Conservation (phyloP, 1,140 invertebrate genomes). For the Condylostylus longicornis region DNA sequence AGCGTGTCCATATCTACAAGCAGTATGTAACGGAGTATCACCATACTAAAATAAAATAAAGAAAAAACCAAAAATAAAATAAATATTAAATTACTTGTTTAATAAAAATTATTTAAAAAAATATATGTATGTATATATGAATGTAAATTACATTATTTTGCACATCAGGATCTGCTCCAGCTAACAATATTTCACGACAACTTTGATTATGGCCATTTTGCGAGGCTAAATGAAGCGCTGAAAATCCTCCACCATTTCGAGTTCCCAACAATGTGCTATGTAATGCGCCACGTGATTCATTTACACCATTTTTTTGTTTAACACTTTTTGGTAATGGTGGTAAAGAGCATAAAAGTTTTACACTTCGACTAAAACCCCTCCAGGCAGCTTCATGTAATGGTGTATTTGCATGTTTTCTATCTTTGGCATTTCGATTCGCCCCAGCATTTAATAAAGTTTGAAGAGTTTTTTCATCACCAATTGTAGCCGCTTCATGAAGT, state of each 20-base stretch:
- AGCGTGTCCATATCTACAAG: constrained; percentile 86
- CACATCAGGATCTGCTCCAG: constrained; percentile 71
- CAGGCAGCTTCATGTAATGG: constrained; percentile 86
- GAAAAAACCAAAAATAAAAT: too few species aligned
- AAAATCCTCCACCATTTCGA: constrained; percentile 77
- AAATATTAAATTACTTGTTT: constrained; percentile 6
- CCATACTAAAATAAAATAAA: constrained; percentile 58
- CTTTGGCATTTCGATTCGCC: constrained; percentile 17
- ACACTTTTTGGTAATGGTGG: constrained; percentile 4
- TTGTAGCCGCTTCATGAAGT: constrained; percentile 22
- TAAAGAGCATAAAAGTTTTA: constrained; percentile 53
- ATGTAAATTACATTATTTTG: constrained; percentile 72
- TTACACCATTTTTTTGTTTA: constrained; percentile 13
- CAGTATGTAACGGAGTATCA: constrained; percentile 90
- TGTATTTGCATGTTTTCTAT: constrained; percentile 68
- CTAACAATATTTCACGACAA: constrained; percentile 70
- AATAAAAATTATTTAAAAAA: constrained; percentile 2
- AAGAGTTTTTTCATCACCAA: constrained; percentile 22
- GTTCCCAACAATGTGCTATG: constrained; percentile 54
- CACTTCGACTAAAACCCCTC: constrained; percentile 80
- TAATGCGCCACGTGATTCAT: constrained; percentile 35
- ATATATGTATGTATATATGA: not conserved
- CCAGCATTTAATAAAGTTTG: constrained; percentile 18
- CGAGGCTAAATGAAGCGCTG: constrained; percentile 83
- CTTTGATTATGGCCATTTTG: constrained; percentile 96